Percentiles rank a stretch among this genome's conserved stretches.
Conservation (phyloP, 2,113 vertebrate species). For the Theristicus caerulescens region DNA sequence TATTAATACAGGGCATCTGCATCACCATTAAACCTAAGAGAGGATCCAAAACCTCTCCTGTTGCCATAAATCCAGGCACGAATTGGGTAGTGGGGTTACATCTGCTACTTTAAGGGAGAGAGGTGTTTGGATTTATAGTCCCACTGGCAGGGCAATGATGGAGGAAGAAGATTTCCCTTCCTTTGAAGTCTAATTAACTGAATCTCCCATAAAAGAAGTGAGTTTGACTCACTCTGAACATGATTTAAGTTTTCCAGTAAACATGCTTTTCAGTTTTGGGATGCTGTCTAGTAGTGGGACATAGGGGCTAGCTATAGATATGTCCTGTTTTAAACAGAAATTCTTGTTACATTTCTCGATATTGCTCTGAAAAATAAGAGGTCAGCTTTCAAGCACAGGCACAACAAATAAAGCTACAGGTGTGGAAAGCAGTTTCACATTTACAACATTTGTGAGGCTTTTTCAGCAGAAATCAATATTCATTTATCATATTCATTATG, state of each 20-base stretch:
- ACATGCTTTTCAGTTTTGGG: background rate
- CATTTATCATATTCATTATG: slow-evolving; percentile 50
- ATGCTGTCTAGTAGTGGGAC: background rate
- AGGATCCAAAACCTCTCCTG: background rate
- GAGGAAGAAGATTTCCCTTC: background rate
- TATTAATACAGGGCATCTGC: background rate
- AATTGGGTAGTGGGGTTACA: background rate
- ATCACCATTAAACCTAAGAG: background rate
- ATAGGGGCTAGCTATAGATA: background rate
- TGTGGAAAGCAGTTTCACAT: background rate
- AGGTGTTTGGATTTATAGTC: background rate
- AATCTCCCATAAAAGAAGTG: background rate
- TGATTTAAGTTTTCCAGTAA: slow-evolving; percentile 11
- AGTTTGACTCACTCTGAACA: background rate
- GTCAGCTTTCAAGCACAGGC: background rate
- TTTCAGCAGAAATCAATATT: slow-evolving; percentile 3
- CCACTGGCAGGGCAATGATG: background rate
- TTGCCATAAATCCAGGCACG: background rate
- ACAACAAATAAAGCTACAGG: background rate
- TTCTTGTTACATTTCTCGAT: background rate
- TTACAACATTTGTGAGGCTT: background rate
- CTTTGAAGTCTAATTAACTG: slow-evolving; percentile 4
- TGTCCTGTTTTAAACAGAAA: background rate
- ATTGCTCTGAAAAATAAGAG: background rate
- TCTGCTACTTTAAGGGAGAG: background rate